phyloP scores from a whole-genome alignment of 2,888 invertebrate species.

The Parascotia fuliginaria region DNA sequence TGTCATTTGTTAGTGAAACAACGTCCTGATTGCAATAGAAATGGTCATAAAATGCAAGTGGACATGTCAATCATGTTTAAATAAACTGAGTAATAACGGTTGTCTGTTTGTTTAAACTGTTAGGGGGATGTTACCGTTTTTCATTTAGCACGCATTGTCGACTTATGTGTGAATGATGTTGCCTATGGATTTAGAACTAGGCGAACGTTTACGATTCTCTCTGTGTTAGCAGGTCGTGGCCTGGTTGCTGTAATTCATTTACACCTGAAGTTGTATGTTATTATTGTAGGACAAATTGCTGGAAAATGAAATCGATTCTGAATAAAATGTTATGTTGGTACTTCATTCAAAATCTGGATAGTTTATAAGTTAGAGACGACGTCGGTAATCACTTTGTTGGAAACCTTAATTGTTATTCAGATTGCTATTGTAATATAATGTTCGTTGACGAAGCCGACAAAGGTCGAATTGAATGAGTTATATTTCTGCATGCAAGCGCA shows the following conservation, averaged over 20 bases:
- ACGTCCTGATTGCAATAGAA: conserved; percentile 36
- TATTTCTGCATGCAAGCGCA: conserved; percentile 21
- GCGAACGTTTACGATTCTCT: conserved; percentile 14
- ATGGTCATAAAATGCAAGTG: conserved; percentile 60
- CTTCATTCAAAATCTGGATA: conserved; percentile 14
- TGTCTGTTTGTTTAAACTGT: conserved; percentile 68
- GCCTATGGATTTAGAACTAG: conserved; percentile 29
- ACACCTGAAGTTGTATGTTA: background rate
- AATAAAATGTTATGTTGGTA: too few relatives aligned
- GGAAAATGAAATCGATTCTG: too few relatives aligned
- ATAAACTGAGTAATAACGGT: conserved; percentile 80
- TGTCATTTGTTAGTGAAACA: conserved; percentile 25
- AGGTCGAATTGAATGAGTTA: conserved; percentile 10
- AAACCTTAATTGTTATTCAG: conserved; percentile 24
- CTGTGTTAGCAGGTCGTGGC: conserved; percentile 12
- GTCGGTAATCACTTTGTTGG: conserved; percentile 5
- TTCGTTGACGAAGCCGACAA: conserved; percentile 20
- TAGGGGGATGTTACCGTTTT: conserved; percentile 75
- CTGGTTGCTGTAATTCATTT: background rate
- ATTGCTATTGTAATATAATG: conserved; percentile 13
- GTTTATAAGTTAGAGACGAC: conserved; percentile 14
- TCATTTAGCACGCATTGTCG: conserved; percentile 61
- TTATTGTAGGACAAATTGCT: too few relatives aligned
- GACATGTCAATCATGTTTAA: conserved; percentile 57
- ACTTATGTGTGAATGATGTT: conserved; percentile 46